Evolutionary conservation across 2,113 vertebrate species (phyloP).

Genomic region (Phalacrocorax pelagicus): DNA sequence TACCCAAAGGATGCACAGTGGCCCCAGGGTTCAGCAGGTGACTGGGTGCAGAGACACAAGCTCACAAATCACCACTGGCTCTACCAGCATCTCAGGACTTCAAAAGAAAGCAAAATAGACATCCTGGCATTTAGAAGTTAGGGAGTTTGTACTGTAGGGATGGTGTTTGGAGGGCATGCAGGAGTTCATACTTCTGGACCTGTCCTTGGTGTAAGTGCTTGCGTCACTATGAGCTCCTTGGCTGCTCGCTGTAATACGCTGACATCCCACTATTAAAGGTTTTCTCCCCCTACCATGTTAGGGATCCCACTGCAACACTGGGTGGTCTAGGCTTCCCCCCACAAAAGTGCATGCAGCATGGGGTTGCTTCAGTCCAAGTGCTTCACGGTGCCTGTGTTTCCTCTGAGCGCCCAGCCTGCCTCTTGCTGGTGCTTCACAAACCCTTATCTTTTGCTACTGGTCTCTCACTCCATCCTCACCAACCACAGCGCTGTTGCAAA

Average conservation of each 20-base stretch:
- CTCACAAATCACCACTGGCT: background rate
- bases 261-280: background rate
- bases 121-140: background rate
- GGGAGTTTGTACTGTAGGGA: background rate
- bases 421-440: background rate
- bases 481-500: fast-evolving
- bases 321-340: background rate
- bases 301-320: background rate
- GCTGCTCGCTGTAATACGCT: background rate
- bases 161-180: background rate
- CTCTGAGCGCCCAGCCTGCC: background rate
- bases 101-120: background rate
- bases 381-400: background rate
- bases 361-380: background rate
- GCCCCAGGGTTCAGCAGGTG: background rate
- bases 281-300: background rate
- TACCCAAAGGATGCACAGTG: background rate
- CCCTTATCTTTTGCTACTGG: background rate
- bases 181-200: background rate
- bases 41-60: background rate
- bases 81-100: background rate
- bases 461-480: background rate
- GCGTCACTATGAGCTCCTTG: background rate
- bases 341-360: fast-evolving
- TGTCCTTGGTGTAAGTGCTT: background rate